Evolutionary conservation across 2,113 vertebrate species (phyloP).

Genomic region (Tautogolabrus adspersus): DNA sequence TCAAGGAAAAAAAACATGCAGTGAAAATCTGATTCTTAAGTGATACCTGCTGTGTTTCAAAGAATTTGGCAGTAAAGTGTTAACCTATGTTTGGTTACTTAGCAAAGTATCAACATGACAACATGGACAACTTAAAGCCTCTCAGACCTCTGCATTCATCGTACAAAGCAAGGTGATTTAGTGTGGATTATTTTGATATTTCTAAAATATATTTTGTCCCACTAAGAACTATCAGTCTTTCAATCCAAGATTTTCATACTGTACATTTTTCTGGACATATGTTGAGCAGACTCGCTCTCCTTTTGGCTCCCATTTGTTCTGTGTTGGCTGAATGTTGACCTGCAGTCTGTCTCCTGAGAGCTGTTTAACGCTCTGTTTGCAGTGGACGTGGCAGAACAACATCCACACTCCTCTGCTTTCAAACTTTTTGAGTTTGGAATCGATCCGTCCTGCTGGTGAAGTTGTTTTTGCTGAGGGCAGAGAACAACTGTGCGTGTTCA

Average conservation of each 20-base stretch:
- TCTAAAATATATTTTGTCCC: neutral
- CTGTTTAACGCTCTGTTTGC: constrained; percentile 28
- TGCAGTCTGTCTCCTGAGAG: constrained; percentile 24
- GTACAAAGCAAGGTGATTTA: neutral
- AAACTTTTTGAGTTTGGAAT: constrained; percentile 29
- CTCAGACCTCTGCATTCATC: constrained; percentile 2
- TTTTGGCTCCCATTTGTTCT: constrained; percentile 9
- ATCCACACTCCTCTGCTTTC: constrained; percentile 37
- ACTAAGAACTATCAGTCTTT: neutral
- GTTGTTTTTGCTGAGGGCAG: constrained; percentile 23
- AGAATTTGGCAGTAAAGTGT: no score
- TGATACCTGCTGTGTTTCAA: no score
- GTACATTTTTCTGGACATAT: neutral
- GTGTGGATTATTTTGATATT: neutral
- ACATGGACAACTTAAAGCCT: neutral
- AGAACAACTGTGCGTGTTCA: constrained; percentile 13
- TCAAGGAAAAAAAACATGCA: no score
- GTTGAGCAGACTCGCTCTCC: neutral
- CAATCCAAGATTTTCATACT: neutral
- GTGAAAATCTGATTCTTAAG: no score
- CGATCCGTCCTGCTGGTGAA: constrained; percentile 22
- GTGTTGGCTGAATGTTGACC: constrained; percentile 26
- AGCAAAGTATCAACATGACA: no score
- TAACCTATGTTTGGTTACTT: no score
- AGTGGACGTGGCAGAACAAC: constrained; percentile 21